Base-by-base conservation (phyloP, 2,888 invertebrate species). In the Aspidiotus rigidus region DNA sequence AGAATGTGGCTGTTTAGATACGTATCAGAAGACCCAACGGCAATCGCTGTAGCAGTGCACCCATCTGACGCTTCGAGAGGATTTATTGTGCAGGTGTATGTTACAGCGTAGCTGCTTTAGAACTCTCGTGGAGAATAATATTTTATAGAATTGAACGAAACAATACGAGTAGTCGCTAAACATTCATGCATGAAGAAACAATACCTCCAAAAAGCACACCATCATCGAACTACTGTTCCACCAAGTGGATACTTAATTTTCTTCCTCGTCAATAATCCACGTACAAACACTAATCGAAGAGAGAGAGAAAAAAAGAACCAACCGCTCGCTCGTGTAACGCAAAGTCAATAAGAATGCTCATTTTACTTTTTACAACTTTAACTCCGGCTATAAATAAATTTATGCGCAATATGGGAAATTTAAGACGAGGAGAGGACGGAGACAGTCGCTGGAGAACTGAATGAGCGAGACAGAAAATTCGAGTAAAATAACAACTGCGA, bases 381-480 rank as follows among this genome's bases (percentile, higher is more conserved):
- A 56, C 56, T 56, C 16, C 9, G 17, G 56, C 13, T 56, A 56
- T 17, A 17, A 56, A 56, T 56, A 56, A 56, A 56, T 56, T 56
- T 56, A 56, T 56, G 56, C 56, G 16, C 56, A 56, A 15, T 56
- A 28, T 28, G 28, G 28, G 17, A 56, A 16, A 56, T 56, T 56
- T 56, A 56, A 56, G 56, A 17, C 17, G 16, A 15, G 17, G 3
- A 56, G n/a, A 49, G n/a, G 49, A n/a, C n/a, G n/a, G 10, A 13
- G 56, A 56, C 53, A 53, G 5, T 13, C 11, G 5, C 53, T 53
- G n/a, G n/a, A 53, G 53, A 53, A 53, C 11, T 13, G 53, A 53
- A 11, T 11, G n/a, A 53, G 28, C 28, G 53, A 53, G n/a, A 53
- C 5, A 53, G n/a, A n/a, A 53, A 53, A 11, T 13, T 11, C 53